phyloP scores from a whole-genome alignment of 2,888 invertebrate genomes.

The Drosophila siamana region DNA sequence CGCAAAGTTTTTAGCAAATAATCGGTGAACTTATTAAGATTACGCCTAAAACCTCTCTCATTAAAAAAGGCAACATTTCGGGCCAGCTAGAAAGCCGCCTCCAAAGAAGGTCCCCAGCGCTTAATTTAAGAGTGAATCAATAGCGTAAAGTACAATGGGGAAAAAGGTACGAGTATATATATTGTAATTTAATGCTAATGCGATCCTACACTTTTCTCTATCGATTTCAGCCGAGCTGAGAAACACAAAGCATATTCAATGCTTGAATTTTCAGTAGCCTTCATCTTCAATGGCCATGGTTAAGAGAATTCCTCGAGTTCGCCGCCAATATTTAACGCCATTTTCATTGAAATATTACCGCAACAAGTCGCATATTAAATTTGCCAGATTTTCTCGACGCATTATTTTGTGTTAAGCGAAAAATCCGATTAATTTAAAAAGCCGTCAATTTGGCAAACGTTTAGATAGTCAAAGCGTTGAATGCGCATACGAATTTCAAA shows the following conservation, averaged over 20 bases:
- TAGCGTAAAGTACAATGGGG: not conserved
- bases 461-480: constrained; percentile 28
- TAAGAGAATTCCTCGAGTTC: no score
- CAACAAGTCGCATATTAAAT: constrained; percentile 6
- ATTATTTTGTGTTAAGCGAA: not conserved
- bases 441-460: constrained; percentile 34
- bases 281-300: not conserved
- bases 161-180: not conserved
- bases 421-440: constrained; percentile 39
- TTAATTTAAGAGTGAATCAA: constrained; percentile 10
- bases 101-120: no score
- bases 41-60: constrained; percentile 16
- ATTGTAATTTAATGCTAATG: not conserved
- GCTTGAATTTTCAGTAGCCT: not conserved
- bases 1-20: constrained; percentile 13
- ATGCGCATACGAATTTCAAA: constrained; percentile 37
- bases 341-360: not conserved
- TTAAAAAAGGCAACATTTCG: constrained; percentile 13
- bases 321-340: no score
- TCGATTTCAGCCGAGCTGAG: not conserved
- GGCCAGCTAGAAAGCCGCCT: not conserved
- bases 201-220: not conserved
- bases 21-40: constrained; percentile 38
- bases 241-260: not conserved
- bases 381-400: not conserved